Evolutionary conservation across 2,797 vertebrate genomes (phyloP).

Genomic region (Sebastiscus tertius): DNA sequence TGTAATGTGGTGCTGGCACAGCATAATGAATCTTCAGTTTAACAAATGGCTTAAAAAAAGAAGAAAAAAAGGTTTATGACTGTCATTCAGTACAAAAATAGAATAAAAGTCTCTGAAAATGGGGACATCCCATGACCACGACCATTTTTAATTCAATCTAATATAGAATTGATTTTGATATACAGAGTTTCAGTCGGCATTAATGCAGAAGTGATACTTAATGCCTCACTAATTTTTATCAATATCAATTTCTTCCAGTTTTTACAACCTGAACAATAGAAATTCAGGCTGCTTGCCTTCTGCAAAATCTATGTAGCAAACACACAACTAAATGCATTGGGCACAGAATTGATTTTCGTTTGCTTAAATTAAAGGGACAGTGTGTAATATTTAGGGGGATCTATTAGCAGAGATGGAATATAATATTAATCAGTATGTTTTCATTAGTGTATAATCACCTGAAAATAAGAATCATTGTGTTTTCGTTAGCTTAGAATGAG

Average conservation of each 20-base stretch:
- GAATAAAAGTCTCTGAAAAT: not conserved
- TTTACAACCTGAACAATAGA: constrained; percentile 2
- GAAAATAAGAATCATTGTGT: too few species aligned
- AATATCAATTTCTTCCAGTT: not conserved
- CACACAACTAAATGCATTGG: not conserved
- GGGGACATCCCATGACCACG: not conserved
- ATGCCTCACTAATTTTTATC: not conserved
- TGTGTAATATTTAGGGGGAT: too few species aligned
- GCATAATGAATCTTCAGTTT: constrained; percentile 29
- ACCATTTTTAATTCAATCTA: not conserved
- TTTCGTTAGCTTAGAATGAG: too few species aligned
- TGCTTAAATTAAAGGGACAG: not conserved
- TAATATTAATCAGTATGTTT: too few species aligned
- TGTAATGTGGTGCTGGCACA: constrained; percentile 59
- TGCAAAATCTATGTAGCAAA: constrained; percentile 10
- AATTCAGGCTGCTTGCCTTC: not conserved
- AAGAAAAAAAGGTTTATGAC: not conserved
- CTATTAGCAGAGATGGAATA: too few species aligned
- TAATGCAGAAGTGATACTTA: not conserved
- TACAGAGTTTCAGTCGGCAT: not conserved
- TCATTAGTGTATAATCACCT: too few species aligned
- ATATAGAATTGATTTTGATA: not conserved
- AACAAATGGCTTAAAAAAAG: constrained; percentile 5
- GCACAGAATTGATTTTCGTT: not conserved
- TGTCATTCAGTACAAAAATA: not conserved